Base-by-base conservation (phyloP, 2,888 invertebrate species). In the Nycteola revayana region DNA sequence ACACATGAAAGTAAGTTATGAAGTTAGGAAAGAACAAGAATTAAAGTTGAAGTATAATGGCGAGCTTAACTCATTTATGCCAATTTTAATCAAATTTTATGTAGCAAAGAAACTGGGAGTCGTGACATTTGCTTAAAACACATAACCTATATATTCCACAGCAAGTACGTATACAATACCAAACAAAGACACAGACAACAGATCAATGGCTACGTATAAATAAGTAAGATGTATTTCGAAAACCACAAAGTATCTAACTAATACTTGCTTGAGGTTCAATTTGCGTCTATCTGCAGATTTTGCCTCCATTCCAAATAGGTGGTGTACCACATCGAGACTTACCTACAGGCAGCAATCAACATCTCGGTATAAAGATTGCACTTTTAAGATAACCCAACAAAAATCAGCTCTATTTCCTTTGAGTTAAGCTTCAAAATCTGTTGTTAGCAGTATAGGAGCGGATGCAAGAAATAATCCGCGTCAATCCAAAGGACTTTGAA, bases 271-370 rank as follows among this genome's bases (percentile, higher is more conserved):
- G 52, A 60, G 37, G 50, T 36, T 39, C 52, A 60, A 62, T 62
- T 66, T 57, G 52, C 55, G 49, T 37, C 32, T 32, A 53, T 41
- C 26, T 23, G 58, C 49, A 60, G 66, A 71, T 67, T 67, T 65
- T 64, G 58, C 60, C 41, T 48, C 40, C 35, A 50, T 46, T 59
- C 47, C 43, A 61, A 66, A 67, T 68, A 70, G 66, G 60, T 60
- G 46, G 49, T 54, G 40, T 44, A 45, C 39, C 27, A 50, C 49
- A 49, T 48, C 50, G 57, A 58, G 69, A 60, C 65, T 56, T 49
- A 70, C 75, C 71, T 65, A 56, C 56, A 60, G 71, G 45, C 61
- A 58, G 53, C 60, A 62, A 71, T 73, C 69, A 60, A 43, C 59
- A 58, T 54, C 57, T 55, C 39, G 47, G 29, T 34, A 25, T 35